A percentile compares a stretch with the other conserved stretches of the same genome.
These are phyloP conservation scores for Cichlasoma orientale DNA, from an alignment of 2,797 vertebrate species.

Conservation along the genomic window DNA sequence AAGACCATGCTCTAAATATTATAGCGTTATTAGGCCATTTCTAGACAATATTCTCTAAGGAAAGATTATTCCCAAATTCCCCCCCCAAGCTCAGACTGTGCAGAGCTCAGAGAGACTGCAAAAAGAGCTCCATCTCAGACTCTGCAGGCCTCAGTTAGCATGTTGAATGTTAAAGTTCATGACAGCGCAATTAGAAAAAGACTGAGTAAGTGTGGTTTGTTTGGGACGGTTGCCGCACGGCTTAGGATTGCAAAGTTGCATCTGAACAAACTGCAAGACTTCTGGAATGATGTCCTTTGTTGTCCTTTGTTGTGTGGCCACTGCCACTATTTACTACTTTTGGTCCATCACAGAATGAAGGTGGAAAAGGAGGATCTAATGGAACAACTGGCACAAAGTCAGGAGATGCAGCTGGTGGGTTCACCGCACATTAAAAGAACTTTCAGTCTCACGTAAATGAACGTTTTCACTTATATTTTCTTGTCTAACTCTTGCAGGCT, in stretches of 20 bases:
- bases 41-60: neutral
- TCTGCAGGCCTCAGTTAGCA: neutral
- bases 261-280: no score
- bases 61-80: neutral
- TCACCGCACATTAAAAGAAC: neutral
- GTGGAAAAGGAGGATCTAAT: neutral
- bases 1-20: neutral
- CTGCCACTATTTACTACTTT: no score
- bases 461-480: neutral
- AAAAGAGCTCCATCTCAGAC: no score
- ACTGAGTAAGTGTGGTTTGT: no score
- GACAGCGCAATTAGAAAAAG: no score
- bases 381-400: neutral
- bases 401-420: conserved; percentile 30
- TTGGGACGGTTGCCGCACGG: no score
- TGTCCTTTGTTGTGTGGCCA: no score
- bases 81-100: neutral
- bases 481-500: conserved; percentile 25
- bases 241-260: no score
- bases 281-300: no score
- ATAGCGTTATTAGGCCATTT: neutral
- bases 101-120: neutral
- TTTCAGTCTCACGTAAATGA: neutral
- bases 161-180: no score
- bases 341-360: neutral